Percentiles rank a stretch among this genome's conserved stretches.
Evolutionary conservation across 2,888 invertebrate species (phyloP).

Genomic region (Amblyjoppa fuscipennis): DNA sequence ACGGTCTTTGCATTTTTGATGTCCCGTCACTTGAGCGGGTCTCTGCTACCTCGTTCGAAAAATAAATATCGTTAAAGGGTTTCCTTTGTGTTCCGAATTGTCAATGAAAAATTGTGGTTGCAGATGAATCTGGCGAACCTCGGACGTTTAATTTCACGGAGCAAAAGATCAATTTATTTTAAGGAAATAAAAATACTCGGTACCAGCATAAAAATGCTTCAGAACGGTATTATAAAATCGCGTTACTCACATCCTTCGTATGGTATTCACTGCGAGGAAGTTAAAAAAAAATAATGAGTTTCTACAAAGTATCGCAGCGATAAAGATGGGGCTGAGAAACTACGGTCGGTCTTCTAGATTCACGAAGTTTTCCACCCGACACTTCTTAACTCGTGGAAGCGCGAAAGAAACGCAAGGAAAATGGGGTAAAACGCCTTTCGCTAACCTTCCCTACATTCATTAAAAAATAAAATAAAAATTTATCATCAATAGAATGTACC

Average conservation of each 20-base stretch:
- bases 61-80: no score
- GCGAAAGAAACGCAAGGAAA: not conserved
- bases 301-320: not conserved
- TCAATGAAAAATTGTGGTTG: no score
- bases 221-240: not conserved
- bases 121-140: not conserved
- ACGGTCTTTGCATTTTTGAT: no score
- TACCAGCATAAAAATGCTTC: not conserved
- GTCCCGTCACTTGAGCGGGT: no score
- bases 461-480: not conserved
- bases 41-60: no score
- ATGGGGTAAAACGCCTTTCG: not conserved
- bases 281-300: not conserved
- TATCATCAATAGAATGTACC: constrained; percentile 5
- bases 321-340: not conserved
- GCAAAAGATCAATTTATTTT: not conserved
- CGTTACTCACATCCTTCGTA: no score
- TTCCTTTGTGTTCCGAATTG: no score
- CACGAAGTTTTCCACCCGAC: not conserved
- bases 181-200: not conserved
- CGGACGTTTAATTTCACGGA: not conserved
- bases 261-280: not conserved
- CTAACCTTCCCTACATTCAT: not conserved
- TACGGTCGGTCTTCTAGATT: not conserved
- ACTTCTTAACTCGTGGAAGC: not conserved